Conservation (phyloP, 2,888 invertebrate genomes). For the Orthosia incerta region DNA sequence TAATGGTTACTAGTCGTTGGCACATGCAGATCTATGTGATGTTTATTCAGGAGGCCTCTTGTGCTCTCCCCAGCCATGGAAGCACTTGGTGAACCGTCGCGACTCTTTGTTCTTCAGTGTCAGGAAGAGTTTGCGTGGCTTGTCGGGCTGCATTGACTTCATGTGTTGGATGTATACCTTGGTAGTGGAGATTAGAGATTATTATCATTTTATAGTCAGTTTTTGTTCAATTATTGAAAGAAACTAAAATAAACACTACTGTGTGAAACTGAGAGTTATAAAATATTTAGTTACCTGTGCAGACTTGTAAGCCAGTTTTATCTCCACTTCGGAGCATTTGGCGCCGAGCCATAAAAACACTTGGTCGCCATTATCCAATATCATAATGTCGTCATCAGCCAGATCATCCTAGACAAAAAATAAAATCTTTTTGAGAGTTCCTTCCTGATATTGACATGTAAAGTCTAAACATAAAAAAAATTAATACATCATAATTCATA, state of each 20-base stretch:
- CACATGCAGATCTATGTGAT: slow-evolving; percentile 31
- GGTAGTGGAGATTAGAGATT: neutral
- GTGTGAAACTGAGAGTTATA: neutral
- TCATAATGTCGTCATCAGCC: slow-evolving; percentile 99
- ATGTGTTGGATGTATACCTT: slow-evolving; percentile 99
- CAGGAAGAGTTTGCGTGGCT: slow-evolving; percentile 97
- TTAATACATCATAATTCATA: neutral
- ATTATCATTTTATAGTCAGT: neutral
- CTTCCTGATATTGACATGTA: neutral
- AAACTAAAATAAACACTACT: neutral
- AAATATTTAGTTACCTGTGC: slow-evolving; percentile 94
- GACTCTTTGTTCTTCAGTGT: slow-evolving; percentile 99
- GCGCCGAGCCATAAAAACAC: slow-evolving; percentile 99
- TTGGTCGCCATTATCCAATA: slow-evolving; percentile 99
- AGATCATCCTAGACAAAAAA: slow-evolving; percentile 95
- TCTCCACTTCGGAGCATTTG: slow-evolving; percentile 99
- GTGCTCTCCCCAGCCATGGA: slow-evolving; percentile 99
- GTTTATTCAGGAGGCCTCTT: slow-evolving; percentile 94
- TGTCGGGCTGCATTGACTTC: slow-evolving; percentile 98
- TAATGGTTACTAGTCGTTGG: slow-evolving; percentile 43
- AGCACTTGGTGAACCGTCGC: slow-evolving; percentile 98
- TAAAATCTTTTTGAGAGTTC: neutral
- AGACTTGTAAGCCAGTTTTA: slow-evolving; percentile 99
- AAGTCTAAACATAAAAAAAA: neutral
- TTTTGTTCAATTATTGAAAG: neutral